These are phyloP conservation scores for Trichoplusia ni DNA, from an alignment of 1,140 invertebrate species.

Conservation along the genomic window DNA sequence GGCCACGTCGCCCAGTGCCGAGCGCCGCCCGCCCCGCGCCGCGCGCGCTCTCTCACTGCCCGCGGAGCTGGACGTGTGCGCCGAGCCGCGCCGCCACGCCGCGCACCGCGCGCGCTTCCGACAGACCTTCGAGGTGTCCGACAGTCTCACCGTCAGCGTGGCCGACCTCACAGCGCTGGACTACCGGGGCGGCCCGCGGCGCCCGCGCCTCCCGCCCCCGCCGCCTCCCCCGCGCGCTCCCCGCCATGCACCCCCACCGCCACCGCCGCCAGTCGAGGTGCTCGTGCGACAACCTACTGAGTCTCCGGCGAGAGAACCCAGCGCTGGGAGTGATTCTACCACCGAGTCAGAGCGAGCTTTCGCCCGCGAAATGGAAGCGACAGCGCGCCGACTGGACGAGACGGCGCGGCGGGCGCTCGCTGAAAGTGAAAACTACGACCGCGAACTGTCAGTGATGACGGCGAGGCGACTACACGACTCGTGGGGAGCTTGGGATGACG, in stretches of 20 bases:
- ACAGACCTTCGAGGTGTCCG: constrained; percentile 73
- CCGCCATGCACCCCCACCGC: constrained; percentile 46
- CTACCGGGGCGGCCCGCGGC: constrained; percentile 65
- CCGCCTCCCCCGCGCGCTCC: constrained; percentile 50
- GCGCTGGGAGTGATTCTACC: constrained; percentile 75
- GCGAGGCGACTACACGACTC: constrained; percentile 69
- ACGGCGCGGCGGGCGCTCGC: constrained; percentile 66
- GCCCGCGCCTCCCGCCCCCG: constrained; percentile 59
- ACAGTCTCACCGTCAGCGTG: constrained; percentile 76
- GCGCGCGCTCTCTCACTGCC: constrained; percentile 75
- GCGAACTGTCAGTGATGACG: constrained; percentile 81
- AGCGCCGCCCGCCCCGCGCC: constrained; percentile 70
- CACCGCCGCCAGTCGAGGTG: constrained; percentile 51
- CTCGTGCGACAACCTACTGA: constrained; percentile 41
- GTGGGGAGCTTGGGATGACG: constrained; percentile 77
- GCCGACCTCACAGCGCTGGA: constrained; percentile 77
- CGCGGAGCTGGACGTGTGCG: constrained; percentile 80
- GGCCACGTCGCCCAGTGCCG: constrained; percentile 57
- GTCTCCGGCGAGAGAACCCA: constrained; percentile 62
- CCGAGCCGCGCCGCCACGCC: constrained; percentile 64
- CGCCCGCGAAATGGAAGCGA: constrained; percentile 75
- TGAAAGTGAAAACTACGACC: constrained; percentile 76
- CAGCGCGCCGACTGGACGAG: constrained; percentile 70
- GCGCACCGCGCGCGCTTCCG: constrained; percentile 68
- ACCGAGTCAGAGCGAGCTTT: constrained; percentile 77